A percentile compares a stretch with the other conserved stretches of the same genome.
Conservation (phyloP, 1,140 invertebrate species). For the Macrocentrus cingulum region DNA sequence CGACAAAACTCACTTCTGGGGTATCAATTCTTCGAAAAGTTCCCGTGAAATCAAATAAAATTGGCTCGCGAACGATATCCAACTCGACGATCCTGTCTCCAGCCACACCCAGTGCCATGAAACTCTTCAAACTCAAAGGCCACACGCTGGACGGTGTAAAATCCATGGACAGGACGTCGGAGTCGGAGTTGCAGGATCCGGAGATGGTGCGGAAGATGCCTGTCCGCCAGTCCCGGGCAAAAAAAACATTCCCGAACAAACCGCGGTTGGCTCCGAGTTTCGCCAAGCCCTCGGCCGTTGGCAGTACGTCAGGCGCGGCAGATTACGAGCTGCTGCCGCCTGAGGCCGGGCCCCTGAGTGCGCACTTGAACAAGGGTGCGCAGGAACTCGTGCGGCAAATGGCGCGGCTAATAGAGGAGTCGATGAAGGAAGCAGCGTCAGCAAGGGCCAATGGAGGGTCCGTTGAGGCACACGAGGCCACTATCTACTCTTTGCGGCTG, state of each 20-base stretch:
- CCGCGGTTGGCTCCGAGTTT: conserved; percentile 22
- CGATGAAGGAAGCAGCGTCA: conserved; percentile 45
- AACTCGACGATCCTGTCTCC: no score
- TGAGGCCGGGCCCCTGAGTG: conserved; percentile 57
- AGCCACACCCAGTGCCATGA: no score
- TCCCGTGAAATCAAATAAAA: no score
- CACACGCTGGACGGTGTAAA: no score
- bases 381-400: conserved; percentile 47
- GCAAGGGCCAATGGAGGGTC: conserved; percentile 32
- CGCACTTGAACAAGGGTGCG: conserved; percentile 46
- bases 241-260: conserved; percentile 47
- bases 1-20: no score
- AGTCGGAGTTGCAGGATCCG: background rate
- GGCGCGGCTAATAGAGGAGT: conserved; percentile 51
- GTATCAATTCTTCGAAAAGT: no score
- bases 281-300: no score
- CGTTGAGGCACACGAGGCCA: conserved; percentile 56
- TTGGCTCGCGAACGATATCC: no score
- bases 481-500: conserved; percentile 61
- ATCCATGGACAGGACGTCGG: background rate
- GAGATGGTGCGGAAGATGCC: background rate
- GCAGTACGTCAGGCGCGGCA: no score
- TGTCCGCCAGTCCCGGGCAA: conserved; percentile 41
- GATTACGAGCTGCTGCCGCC: conserved; percentile 46
- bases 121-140: no score